These are phyloP conservation scores for Oreochromis aureus DNA, from an alignment of 2,113 vertebrate genomes.

Conservation along the genomic window DNA sequence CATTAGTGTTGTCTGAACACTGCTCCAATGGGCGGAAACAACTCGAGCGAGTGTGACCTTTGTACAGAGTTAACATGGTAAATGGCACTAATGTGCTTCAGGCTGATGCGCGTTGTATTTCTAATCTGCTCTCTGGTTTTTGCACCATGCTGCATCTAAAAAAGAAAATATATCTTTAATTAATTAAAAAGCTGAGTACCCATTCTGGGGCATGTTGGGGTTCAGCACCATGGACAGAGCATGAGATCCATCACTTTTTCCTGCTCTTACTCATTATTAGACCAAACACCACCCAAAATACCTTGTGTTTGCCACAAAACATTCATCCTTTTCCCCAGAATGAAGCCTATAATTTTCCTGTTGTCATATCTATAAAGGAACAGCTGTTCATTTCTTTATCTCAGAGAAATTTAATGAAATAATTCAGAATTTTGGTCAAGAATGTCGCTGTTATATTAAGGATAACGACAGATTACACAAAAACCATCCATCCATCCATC, in stretches of 20 bases:
- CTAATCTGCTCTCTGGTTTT: accelerated
- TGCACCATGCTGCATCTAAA: not conserved
- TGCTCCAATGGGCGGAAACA: not conserved
- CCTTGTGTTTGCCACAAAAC: not conserved
- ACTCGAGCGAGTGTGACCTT: not conserved
- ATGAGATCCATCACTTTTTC: not conserved
- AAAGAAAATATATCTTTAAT: not conserved
- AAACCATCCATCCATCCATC: not conserved
- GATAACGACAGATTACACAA: not conserved
- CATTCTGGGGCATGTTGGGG: not conserved
- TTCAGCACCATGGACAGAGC: not conserved
- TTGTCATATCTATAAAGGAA: not conserved
- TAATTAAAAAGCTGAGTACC: not conserved
- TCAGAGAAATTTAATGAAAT: not conserved
- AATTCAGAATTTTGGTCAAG: not conserved
- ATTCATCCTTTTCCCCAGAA: not conserved
- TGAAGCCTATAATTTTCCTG: not conserved
- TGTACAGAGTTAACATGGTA: not conserved
- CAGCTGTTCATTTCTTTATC: not conserved
- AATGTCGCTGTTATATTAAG: not conserved
- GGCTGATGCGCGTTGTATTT: not conserved
- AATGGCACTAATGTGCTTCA: not conserved
- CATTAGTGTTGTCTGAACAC: not conserved
- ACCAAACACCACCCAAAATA: not conserved
- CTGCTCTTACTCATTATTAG: not conserved